Conservation (phyloP, 2,113 vertebrate genomes). For the Pituophis catenifer region DNA sequence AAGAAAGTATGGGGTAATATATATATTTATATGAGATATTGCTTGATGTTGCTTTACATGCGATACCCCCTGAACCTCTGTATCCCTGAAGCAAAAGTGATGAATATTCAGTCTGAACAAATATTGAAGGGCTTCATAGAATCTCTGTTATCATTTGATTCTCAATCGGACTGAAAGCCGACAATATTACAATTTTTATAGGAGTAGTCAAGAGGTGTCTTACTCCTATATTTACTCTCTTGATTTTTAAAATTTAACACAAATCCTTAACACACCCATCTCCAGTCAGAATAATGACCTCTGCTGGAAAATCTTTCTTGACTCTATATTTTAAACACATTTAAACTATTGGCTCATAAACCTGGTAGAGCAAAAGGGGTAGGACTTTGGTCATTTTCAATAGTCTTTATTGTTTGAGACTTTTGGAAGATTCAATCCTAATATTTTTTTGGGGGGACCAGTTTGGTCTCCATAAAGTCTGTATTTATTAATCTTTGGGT, state of each 20-base stretch:
- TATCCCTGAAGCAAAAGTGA: slow-evolving; percentile 12
- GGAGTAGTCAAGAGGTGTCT: not conserved
- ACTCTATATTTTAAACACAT: not conserved
- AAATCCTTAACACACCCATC: not conserved
- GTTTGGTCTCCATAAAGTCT: not conserved
- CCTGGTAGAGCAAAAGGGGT: not conserved
- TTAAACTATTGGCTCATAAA: not conserved
- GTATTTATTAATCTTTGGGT: not conserved
- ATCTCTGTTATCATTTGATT: not conserved
- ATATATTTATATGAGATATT: not conserved
- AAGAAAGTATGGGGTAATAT: not conserved
- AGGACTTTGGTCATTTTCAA: not conserved
- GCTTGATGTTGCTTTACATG: slow-evolving; percentile 18
- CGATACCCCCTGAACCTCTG: not conserved
- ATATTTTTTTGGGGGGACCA: not conserved
- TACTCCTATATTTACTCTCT: no score
- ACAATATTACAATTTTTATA: not conserved
- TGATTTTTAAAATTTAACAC: not conserved
- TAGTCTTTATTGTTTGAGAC: not conserved
- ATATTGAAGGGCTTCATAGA: not conserved
- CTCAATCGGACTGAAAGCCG: not conserved
- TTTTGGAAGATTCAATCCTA: not conserved
- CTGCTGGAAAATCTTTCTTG: not conserved
- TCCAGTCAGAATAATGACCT: not conserved
- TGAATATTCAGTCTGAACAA: not conserved